A percentile compares a stretch with the other conserved stretches of the same genome.
Conservation (phyloP, 2,113 vertebrate genomes). For the Lanius collurio region DNA sequence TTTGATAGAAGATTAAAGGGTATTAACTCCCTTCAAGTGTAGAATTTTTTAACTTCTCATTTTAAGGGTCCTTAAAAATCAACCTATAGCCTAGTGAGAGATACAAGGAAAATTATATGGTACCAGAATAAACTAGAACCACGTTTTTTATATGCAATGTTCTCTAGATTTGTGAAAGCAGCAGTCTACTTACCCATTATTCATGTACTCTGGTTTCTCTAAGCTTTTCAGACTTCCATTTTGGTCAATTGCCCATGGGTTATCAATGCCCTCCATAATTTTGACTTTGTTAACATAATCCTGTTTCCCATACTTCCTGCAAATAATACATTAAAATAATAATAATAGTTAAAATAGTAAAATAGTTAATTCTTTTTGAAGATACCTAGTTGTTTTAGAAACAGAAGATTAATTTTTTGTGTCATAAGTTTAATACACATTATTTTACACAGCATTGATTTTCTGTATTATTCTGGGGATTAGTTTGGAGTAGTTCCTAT, state of each 20-base stretch:
- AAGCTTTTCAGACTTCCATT: background rate
- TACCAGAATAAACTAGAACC: background rate
- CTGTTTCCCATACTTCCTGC: background rate
- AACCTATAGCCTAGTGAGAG: background rate
- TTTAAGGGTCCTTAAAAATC: background rate
- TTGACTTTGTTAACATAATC: background rate
- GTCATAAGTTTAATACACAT: background rate
- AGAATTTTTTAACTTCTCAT: background rate
- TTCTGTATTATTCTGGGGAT: background rate
- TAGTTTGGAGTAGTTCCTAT: background rate
- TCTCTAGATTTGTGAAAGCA: background rate
- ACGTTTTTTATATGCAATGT: fast-evolving
- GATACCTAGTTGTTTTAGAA: background rate
- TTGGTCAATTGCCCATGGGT: background rate
- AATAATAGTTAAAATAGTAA: background rate
- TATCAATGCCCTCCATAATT: background rate
- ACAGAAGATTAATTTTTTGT: background rate
- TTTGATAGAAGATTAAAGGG: background rate
- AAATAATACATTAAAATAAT: background rate
- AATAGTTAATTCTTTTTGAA: background rate
- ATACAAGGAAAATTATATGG: background rate
- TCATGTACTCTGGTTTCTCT: background rate
- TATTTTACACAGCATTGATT: background rate
- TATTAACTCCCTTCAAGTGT: background rate
- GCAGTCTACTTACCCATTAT: background rate